Conservation (phyloP, 1,140 invertebrate species). For the Drosophila quadrilineata region DNA sequence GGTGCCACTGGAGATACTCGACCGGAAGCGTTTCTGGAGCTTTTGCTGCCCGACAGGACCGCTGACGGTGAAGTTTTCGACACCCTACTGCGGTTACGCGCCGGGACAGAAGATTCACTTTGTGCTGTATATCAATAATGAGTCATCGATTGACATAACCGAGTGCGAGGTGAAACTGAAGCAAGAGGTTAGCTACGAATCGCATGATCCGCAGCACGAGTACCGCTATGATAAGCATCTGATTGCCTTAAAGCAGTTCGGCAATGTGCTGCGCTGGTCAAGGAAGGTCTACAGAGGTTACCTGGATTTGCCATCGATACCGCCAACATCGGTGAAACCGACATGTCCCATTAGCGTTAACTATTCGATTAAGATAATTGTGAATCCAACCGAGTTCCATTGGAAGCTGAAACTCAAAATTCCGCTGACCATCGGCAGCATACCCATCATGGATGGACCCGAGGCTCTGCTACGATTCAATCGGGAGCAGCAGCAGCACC, state of each 20-base stretch:
- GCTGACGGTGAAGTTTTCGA: constrained; percentile 75
- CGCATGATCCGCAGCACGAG: constrained; percentile 83
- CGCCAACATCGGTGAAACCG: constrained; percentile 87
- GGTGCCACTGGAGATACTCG: constrained; percentile 83
- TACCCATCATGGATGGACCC: constrained; percentile 82
- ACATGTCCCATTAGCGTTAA: constrained; percentile 87
- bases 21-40: constrained; percentile 81
- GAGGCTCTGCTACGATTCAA: constrained; percentile 58
- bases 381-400: constrained; percentile 81
- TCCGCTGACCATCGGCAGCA: constrained; percentile 83
- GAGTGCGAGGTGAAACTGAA: constrained; percentile 82
- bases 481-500: constrained; percentile 71
- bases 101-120: constrained; percentile 79
- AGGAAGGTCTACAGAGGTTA: constrained; percentile 75
- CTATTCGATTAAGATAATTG: constrained; percentile 85
- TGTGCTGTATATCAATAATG: constrained; percentile 78
- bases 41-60: constrained; percentile 78
- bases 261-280: constrained; percentile 82
- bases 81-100: constrained; percentile 78
- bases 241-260: constrained; percentile 83
- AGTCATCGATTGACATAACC: constrained; percentile 83
- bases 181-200: constrained; percentile 81
- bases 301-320: constrained; percentile 86
- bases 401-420: constrained; percentile 82
- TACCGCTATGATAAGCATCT: constrained; percentile 84